Conservation (phyloP, 1,140 invertebrate species). For the Plodia interpunctella region DNA sequence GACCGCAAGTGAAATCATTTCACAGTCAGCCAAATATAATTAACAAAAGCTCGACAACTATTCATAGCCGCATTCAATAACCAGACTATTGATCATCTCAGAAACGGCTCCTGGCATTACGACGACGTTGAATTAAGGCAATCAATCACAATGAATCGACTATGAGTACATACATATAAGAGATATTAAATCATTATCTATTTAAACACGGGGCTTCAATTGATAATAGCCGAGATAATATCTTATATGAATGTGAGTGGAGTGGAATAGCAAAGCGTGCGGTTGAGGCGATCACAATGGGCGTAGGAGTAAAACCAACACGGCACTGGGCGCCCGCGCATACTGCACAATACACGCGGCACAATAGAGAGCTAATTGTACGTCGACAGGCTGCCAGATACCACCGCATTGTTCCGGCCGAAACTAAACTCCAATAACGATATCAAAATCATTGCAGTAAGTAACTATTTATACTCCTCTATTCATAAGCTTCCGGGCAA, state of each 20-base stretch:
- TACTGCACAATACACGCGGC: constrained; percentile 32
- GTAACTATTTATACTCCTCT: constrained; percentile 20
- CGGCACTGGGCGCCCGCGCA: constrained; percentile 39
- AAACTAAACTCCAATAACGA: constrained; percentile 21
- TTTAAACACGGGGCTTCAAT: constrained; percentile 44
- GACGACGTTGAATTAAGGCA: constrained; percentile 35
- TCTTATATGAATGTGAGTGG: constrained; percentile 35
- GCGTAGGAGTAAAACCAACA: constrained; percentile 61
- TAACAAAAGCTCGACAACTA: background rate
- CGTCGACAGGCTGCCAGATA: constrained; percentile 50
- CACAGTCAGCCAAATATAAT: background rate
- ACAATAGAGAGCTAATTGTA: constrained; percentile 68
- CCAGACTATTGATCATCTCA: constrained; percentile 22
- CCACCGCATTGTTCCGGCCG: constrained; percentile 29
- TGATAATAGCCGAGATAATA: constrained; percentile 58
- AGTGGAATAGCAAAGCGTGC: constrained; percentile 35
- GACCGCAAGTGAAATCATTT: background rate
- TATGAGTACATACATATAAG: constrained; percentile 18
- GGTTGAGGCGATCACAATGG: constrained; percentile 47
- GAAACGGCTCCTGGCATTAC: constrained; percentile 35
- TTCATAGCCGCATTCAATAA: constrained; percentile 6
- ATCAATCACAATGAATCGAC: constrained; percentile 55
- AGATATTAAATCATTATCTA: constrained; percentile 54
- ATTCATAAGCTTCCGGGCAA: constrained; percentile 22
- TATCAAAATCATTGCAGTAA: constrained; percentile 17